A percentile compares a stretch with the other conserved stretches of the same genome.
Conservation (phyloP, 2,888 invertebrate species). For the Sicus ferrugineus region DNA sequence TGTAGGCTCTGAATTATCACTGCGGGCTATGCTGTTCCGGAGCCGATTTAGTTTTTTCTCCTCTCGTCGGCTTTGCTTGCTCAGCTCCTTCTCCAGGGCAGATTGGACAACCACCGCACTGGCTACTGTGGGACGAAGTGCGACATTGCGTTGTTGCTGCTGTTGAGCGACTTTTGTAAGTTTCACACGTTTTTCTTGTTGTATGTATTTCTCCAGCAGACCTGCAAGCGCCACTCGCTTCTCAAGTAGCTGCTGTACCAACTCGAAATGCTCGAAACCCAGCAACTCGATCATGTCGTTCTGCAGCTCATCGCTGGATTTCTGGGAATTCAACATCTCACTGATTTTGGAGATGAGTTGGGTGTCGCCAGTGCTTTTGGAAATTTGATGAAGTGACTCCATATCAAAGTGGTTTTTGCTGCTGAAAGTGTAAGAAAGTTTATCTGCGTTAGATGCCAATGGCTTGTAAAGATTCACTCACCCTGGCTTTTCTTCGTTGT, state of each 20-base stretch:
- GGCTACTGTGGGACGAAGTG: constrained; percentile 71
- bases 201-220: constrained; percentile 56
- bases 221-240: constrained; percentile 69
- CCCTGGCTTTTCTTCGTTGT: constrained; percentile 26
- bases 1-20: constrained; percentile 53
- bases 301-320: constrained; percentile 75
- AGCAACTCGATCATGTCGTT: constrained; percentile 85
- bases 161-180: constrained; percentile 45
- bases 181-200: constrained; percentile 52
- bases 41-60: constrained; percentile 75
- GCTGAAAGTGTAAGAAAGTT: background rate
- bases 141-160: constrained; percentile 36
- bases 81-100: constrained; percentile 79
- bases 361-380: constrained; percentile 51
- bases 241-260: constrained; percentile 73
- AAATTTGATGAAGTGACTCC: constrained; percentile 49
- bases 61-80: constrained; percentile 81
- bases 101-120: constrained; percentile 86
- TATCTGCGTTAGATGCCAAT: background rate
- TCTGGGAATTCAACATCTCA: constrained; percentile 69
- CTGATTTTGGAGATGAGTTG: constrained; percentile 50
- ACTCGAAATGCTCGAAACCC: constrained; percentile 85
- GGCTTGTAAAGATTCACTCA: too few relatives aligned
- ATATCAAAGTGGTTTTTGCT: constrained; percentile 47
- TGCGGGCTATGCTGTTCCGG: constrained; percentile 48